Conservation (phyloP, 2,113 vertebrate species). For the Columbina picui region DNA sequence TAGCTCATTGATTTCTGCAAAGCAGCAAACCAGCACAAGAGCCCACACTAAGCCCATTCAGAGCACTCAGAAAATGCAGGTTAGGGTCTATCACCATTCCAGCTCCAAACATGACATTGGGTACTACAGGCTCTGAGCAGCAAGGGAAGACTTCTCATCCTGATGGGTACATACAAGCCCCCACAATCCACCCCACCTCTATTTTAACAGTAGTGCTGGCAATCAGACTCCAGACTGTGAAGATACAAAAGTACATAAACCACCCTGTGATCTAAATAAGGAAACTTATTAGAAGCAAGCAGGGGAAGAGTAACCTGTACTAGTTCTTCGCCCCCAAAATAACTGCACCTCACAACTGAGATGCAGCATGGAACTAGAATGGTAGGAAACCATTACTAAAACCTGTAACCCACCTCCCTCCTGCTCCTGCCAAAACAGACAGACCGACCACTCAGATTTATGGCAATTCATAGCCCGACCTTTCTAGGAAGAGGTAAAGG, state of each 20-base stretch:
- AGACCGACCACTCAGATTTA: not conserved
- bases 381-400: not conserved
- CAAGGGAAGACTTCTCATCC: not conserved
- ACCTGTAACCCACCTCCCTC: not conserved
- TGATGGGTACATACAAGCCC: accelerated
- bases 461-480: not conserved
- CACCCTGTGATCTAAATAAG: not conserved
- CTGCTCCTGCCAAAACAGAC: not conserved
- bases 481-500: not conserved
- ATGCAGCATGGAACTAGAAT: not conserved
- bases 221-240: not conserved
- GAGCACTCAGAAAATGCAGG: not conserved
- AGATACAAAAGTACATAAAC: not conserved
- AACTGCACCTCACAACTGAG: not conserved
- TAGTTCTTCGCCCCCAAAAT: not conserved
- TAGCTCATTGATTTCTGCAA: not conserved
- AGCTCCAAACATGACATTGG: not conserved
- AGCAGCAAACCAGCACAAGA: not conserved
- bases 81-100: not conserved
- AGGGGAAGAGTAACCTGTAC: not conserved
- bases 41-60: not conserved
- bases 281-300: not conserved
- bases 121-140: not conserved
- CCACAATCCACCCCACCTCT: not conserved
- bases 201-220: not conserved